These are phyloP conservation scores for Drosophila prosaltans DNA, from an alignment of 1,140 invertebrate species.

Conservation along the genomic window DNA sequence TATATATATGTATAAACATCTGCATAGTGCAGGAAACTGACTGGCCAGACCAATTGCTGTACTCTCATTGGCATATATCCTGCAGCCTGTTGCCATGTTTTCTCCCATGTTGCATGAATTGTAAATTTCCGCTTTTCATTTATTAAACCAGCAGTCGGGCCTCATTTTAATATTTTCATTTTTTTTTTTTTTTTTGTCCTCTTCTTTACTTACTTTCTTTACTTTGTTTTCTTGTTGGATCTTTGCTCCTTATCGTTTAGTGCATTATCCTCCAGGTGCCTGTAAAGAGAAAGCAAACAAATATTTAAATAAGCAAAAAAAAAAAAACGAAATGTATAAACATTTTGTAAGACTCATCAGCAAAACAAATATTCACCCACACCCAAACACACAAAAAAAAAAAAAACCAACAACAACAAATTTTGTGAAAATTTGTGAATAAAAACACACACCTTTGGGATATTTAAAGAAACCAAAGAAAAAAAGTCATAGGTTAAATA, in stretches of 20 bases:
- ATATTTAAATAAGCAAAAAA: constrained; percentile 13
- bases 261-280: constrained; percentile 32
- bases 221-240: not conserved
- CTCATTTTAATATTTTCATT: not conserved
- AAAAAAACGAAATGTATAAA: not conserved
- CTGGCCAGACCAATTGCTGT: not conserved
- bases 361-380: constrained; percentile 13
- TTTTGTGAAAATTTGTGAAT: constrained; percentile 6
- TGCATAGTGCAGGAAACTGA: not conserved
- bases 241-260: constrained; percentile 24
- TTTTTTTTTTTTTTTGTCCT: too few species aligned
- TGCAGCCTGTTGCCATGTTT: constrained; percentile 8
- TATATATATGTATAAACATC: too few species aligned
- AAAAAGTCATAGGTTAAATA: not conserved
- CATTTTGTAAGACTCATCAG: constrained; percentile 8
- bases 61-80: not conserved
- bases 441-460: not conserved
- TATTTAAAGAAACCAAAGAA: not conserved
- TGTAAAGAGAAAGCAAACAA: constrained; percentile 38
- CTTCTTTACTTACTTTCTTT: not conserved
- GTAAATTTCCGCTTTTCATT: constrained; percentile 1
- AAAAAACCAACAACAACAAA: not conserved
- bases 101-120: not conserved
- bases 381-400: not conserved
- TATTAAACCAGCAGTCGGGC: not conserved